phyloP scores from a whole-genome alignment of 2,888 invertebrate species.

The Eudemis profundana region DNA sequence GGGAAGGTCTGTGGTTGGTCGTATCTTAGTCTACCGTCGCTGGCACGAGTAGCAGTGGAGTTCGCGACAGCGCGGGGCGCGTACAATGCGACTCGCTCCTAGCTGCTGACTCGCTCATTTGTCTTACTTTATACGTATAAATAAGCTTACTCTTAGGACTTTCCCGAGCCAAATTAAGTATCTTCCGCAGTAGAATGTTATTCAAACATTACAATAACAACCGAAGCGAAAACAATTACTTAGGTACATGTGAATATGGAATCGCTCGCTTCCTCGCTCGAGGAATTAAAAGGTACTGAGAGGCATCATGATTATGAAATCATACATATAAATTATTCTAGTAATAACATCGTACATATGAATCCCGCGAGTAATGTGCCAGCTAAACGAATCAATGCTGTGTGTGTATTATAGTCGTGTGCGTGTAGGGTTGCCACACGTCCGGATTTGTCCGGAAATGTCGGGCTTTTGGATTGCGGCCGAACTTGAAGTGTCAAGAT shows the following conservation, averaged over 20 bases:
- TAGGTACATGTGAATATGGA: neutral
- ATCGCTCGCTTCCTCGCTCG: neutral
- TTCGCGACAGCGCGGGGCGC: neutral
- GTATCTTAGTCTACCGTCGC: too few relatives aligned
- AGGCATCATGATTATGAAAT: conserved; percentile 5
- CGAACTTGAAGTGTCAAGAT: too few relatives aligned
- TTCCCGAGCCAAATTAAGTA: neutral
- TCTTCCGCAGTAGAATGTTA: neutral
- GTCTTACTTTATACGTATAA: conserved; percentile 4
- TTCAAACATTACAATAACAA: neutral
- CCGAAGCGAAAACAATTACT: neutral
- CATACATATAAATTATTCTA: conserved; percentile 31
- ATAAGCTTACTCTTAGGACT: conserved; percentile 1
- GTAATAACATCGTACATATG: conserved; percentile 26
- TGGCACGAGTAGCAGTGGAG: too few relatives aligned
- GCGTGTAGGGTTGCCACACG: too few relatives aligned
- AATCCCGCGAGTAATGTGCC: conserved; percentile 17
- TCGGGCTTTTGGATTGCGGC: too few relatives aligned
- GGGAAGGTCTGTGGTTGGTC: too few relatives aligned
- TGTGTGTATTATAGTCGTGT: neutral
- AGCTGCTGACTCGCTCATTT: conserved; percentile 2
- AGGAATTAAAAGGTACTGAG: conserved; percentile 21
- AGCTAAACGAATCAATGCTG: neutral
- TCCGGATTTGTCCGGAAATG: too few relatives aligned
- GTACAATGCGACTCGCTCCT: conserved; percentile 10